A percentile compares a stretch with the other conserved stretches of the same genome.
phyloP scores from a whole-genome alignment of 1,140 invertebrate species.

The Oedothorax gibbosus region DNA sequence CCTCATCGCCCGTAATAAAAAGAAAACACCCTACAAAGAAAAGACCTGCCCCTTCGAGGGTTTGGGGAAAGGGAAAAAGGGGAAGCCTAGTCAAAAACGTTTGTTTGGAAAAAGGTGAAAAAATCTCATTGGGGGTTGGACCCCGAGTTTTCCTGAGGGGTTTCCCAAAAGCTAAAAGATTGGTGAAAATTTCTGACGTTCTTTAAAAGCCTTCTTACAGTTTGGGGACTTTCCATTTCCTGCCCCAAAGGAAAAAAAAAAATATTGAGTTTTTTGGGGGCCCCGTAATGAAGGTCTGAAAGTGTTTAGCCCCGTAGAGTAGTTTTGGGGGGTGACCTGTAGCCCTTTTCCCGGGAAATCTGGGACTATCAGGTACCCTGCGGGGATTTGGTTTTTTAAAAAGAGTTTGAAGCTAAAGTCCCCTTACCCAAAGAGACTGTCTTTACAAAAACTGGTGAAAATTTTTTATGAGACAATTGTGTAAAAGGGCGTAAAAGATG shows the following conservation, averaged over 20 bases:
- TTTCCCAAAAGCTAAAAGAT: conserved; percentile 17
- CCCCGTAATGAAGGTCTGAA: conserved; percentile 1
- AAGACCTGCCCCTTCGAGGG: conserved; percentile 39
- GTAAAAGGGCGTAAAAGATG: not conserved
- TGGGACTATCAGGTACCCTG: not conserved
- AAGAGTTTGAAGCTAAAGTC: not conserved
- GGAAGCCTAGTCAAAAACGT: conserved; percentile 38
- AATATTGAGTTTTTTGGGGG: conserved; percentile 34
- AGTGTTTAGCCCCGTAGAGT: not conserved
- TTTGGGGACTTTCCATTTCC: conserved; percentile 63
- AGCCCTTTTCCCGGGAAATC: conserved; percentile 20
- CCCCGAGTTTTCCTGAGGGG: conserved; percentile 64
- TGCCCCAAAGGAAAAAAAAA: conserved; percentile 8
- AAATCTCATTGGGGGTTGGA: conserved; percentile 43
- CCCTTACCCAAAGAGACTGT: not conserved
- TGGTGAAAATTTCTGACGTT: conserved; percentile 65
- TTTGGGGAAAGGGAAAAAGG: conserved; percentile 25
- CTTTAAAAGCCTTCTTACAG: conserved; percentile 68
- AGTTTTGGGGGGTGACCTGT: conserved; percentile 13
- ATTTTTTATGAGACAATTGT: conserved; percentile 37
- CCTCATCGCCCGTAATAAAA: conserved; percentile 63
- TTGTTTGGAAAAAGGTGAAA: conserved; percentile 39
- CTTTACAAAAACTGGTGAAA: not conserved
- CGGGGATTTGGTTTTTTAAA: not conserved
- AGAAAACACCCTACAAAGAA: conserved; percentile 61